These are phyloP conservation scores for Drosophila ustulata DNA, from an alignment of 2,888 invertebrate genomes.

Conservation along the genomic window DNA sequence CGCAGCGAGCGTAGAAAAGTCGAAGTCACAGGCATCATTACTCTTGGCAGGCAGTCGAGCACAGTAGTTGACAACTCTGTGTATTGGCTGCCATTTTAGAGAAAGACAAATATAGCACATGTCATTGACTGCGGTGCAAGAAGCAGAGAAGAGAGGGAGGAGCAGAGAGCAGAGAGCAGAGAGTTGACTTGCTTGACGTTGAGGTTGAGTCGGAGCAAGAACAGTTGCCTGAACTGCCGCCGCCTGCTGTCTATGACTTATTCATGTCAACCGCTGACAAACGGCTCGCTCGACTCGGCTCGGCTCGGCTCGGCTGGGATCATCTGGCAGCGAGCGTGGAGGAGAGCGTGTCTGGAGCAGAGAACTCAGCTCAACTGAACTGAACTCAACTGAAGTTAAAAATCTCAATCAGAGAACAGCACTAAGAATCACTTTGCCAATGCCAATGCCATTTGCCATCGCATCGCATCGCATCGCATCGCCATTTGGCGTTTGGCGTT, in stretches of 20 bases:
- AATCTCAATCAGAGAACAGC: conserved; percentile 62
- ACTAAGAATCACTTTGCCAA: conserved; percentile 66
- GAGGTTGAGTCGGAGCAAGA: neutral
- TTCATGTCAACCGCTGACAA: conserved; percentile 74
- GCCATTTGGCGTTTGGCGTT: neutral
- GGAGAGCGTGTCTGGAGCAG: neutral
- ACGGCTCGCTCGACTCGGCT: conserved; percentile 46
- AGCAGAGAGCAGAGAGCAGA: neutral
- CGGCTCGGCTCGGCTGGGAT: neutral
- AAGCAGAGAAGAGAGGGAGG: neutral
- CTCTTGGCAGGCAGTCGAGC: conserved; percentile 68
- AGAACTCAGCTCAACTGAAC: neutral
- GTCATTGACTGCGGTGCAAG: conserved; percentile 60
- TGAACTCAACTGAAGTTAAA: conserved; percentile 17
- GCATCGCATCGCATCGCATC: neutral
- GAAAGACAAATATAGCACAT: conserved; percentile 75
- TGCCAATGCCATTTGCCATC: conserved; percentile 64
- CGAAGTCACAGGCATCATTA: conserved; percentile 62
- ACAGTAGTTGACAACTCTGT: conserved; percentile 72
- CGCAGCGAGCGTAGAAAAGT: conserved; percentile 9
- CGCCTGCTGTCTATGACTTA: conserved; percentile 67
- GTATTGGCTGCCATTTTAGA: conserved; percentile 68
- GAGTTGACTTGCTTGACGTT: neutral
- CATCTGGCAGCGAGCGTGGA: neutral
- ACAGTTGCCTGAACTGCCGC: conserved; percentile 37